A percentile compares a stretch with the other conserved stretches of the same genome.
Evolutionary conservation across 1,140 invertebrate genomes (phyloP).

Genomic region (Drosophila suzukii): DNA sequence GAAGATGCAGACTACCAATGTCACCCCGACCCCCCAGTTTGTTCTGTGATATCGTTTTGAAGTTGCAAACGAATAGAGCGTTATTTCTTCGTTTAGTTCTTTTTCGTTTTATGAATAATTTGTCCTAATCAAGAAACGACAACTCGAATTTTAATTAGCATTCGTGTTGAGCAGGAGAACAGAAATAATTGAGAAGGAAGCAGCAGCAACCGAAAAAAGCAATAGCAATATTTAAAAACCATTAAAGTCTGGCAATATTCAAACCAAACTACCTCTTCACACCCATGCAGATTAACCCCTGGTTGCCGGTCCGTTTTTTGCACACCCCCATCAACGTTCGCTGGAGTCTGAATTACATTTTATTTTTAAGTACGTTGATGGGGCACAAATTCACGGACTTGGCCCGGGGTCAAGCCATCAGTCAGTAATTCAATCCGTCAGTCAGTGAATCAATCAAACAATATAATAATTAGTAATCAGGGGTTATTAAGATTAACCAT

Average conservation of each 20-base stretch:
- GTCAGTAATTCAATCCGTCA: conserved; percentile 40
- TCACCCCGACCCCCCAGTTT: conserved; percentile 57
- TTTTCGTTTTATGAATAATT: conserved; percentile 44
- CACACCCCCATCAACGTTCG: conserved; percentile 52
- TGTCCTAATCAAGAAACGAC: conserved; percentile 16
- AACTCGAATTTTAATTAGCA: conserved; percentile 40
- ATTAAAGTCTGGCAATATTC: conserved; percentile 36
- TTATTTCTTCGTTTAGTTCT: conserved; percentile 49
- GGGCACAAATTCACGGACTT: neutral
- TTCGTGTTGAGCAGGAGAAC: conserved; percentile 28
- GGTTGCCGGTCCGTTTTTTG: neutral
- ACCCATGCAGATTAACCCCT: conserved; percentile 8
- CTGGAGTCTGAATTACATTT: conserved; percentile 84
- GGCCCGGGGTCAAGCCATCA: conserved; percentile 17
- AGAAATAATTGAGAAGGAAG: conserved; percentile 8
- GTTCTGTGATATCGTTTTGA: conserved; percentile 76
- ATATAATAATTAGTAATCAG: conserved; percentile 36
- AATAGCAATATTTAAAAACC: conserved; percentile 37
- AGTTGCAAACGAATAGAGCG: conserved; percentile 53
- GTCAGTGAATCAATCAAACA: conserved; percentile 50
- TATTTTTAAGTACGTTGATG: conserved; percentile 81
- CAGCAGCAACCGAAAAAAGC: conserved; percentile 9
- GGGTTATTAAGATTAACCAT: conserved; percentile 39
- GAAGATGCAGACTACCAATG: conserved; percentile 6
- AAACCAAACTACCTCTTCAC: conserved; percentile 40